Evolutionary conservation across 1,140 invertebrate genomes (phyloP).

Genomic region (Plodia interpunctella): DNA sequence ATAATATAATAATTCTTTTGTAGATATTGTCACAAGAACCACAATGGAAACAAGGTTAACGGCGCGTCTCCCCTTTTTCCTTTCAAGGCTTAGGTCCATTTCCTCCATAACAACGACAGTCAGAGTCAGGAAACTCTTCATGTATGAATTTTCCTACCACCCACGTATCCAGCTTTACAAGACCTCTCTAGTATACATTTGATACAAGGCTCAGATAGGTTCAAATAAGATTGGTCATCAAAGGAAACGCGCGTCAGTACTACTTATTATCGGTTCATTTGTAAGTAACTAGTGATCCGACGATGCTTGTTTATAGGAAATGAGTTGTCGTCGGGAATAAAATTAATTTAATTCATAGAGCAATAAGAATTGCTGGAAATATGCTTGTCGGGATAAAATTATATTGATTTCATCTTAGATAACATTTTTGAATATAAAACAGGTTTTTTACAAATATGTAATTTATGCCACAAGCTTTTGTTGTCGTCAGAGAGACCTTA

Average conservation of each 20-base stretch:
- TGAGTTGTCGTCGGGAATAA: neutral
- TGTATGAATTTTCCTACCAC: slow-evolving; percentile 16
- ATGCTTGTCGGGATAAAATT: neutral
- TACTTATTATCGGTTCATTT: slow-evolving; percentile 18
- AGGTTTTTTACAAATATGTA: too few species aligned
- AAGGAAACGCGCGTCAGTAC: slow-evolving; percentile 12
- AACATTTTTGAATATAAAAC: too few species aligned
- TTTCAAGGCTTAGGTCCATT: slow-evolving; percentile 13
- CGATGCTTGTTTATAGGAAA: slow-evolving; percentile 11
- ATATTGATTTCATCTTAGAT: neutral
- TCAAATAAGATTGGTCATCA: neutral
- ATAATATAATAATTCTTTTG: neutral
- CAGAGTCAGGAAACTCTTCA: neutral
- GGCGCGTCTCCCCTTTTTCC: slow-evolving; percentile 11
- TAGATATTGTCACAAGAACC: neutral
- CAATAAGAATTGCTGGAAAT: neutral
- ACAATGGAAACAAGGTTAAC: slow-evolving; percentile 17
- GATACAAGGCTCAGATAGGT: neutral
- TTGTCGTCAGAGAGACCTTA: too few species aligned
- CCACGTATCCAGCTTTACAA: neutral
- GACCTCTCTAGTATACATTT: neutral
- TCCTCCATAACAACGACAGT: slow-evolving; percentile 15
- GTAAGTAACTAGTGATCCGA: slow-evolving; percentile 11
- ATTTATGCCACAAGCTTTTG: too few species aligned
- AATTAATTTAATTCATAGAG: neutral